Conservation (phyloP, 1,140 invertebrate species). For the Gyrodactylus bullatarudis region DNA sequence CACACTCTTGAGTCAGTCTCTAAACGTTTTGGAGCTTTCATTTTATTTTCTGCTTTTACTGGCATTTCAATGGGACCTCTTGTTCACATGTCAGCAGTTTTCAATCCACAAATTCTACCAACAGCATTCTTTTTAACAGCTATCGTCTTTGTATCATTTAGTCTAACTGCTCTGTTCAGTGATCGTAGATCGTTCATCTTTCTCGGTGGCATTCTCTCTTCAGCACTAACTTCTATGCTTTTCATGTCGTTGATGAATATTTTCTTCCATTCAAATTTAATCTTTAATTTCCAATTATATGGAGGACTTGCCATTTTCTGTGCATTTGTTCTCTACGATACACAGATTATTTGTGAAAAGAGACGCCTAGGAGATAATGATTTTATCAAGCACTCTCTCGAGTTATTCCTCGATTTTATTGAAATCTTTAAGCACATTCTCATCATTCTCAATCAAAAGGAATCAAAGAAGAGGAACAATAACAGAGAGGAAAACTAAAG, state of each 20-base stretch:
- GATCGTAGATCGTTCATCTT: slow-evolving; percentile 45
- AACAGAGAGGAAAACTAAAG: too few species aligned
- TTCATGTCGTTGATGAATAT: slow-evolving; percentile 42
- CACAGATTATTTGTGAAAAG: slow-evolving; percentile 73
- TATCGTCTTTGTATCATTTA: slow-evolving; percentile 58
- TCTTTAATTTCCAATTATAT: slow-evolving; percentile 53
- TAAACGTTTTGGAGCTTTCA: not conserved
- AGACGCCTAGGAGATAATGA: slow-evolving; percentile 51
- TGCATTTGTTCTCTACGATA: slow-evolving; percentile 70
- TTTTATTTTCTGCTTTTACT: slow-evolving; percentile 7
- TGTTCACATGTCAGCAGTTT: not conserved
- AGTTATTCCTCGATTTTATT: slow-evolving; percentile 63
- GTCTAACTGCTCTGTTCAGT: slow-evolving; percentile 43
- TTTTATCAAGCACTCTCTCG: slow-evolving; percentile 42
- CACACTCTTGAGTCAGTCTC: not conserved
- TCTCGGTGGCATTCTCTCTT: slow-evolving; percentile 34
- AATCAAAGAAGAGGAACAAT: too few species aligned
- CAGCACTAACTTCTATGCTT: slow-evolving; percentile 38
- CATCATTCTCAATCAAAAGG: not conserved
- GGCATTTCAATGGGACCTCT: slow-evolving; percentile 8
- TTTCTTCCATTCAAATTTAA: slow-evolving; percentile 41
- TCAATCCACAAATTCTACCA: slow-evolving; percentile 30
- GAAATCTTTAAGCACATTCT: slow-evolving; percentile 32
- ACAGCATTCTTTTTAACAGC: slow-evolving; percentile 51
- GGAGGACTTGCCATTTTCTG: slow-evolving; percentile 55